These are phyloP conservation scores for Meda fulgida DNA, from an alignment of 2,797 vertebrate genomes.

Conservation along the genomic window DNA sequence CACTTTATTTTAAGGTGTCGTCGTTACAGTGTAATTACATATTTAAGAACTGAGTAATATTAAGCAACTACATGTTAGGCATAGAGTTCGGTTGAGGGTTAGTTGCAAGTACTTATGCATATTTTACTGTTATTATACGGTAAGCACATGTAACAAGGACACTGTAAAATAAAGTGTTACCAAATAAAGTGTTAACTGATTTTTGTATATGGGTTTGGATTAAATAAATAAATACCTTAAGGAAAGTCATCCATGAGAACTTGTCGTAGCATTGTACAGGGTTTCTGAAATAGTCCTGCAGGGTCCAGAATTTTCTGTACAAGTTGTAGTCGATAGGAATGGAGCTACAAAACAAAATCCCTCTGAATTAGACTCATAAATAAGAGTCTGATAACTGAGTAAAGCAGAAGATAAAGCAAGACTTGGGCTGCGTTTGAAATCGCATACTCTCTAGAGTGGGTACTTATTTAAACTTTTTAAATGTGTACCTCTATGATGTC, in stretches of 20 bases:
- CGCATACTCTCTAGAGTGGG: background rate
- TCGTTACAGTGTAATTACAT: too few relatives aligned
- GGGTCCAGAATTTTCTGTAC: slow-evolving; percentile 98
- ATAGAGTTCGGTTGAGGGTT: too few relatives aligned
- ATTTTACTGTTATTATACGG: too few relatives aligned
- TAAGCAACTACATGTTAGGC: too few relatives aligned
- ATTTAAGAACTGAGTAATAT: too few relatives aligned
- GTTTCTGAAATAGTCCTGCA: slow-evolving; percentile 98
- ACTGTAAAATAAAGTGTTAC: too few relatives aligned
- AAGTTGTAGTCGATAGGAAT: slow-evolving; percentile 99
- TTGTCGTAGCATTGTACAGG: slow-evolving; percentile 98
- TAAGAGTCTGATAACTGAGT: background rate
- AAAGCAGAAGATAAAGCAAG: background rate
- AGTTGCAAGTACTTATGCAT: too few relatives aligned
- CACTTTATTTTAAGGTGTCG: too few relatives aligned
- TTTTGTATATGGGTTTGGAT: background rate
- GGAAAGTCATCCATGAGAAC: slow-evolving; percentile 95
- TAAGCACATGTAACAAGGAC: too few relatives aligned
- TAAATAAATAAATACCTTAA: slow-evolving; percentile 86
- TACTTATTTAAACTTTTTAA: too few relatives aligned
- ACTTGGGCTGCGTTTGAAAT: background rate
- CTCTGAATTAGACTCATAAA: background rate
- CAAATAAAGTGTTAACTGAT: too few relatives aligned
- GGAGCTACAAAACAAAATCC: slow-evolving; percentile 78
- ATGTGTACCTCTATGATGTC: background rate